These are phyloP conservation scores for Cyanocitta stelleri DNA, from an alignment of 2,113 vertebrate species.

Conservation along the genomic window DNA sequence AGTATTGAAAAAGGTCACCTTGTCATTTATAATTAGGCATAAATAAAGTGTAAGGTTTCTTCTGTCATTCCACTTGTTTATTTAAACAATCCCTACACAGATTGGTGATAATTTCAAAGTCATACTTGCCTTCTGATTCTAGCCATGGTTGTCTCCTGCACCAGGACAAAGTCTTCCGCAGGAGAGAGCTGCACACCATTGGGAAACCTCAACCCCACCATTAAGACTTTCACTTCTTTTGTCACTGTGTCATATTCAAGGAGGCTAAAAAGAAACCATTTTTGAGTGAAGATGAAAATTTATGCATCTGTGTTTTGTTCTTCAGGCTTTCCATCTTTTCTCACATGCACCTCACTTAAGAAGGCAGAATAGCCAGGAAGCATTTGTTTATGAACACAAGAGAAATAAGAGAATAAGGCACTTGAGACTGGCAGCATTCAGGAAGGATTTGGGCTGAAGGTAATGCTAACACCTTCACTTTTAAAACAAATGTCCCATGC, in stretches of 20 bases:
- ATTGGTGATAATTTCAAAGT: background rate
- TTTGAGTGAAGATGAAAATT: background rate
- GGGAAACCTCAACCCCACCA: slow-evolving; percentile 91
- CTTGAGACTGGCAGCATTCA: background rate
- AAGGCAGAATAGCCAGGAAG: background rate
- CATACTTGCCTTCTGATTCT: slow-evolving; percentile 84
- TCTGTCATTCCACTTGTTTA: background rate
- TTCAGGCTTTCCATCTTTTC: background rate
- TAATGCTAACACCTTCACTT: background rate
- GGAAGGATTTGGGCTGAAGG: background rate
- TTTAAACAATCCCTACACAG: background rate
- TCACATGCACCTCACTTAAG: background rate
- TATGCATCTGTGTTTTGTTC: background rate
- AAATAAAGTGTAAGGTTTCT: background rate
- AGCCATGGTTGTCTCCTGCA: slow-evolving; percentile 92
- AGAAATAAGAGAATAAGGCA: background rate
- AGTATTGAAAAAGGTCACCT: background rate
- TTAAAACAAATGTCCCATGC: background rate
- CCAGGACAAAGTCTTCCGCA: slow-evolving; percentile 91
- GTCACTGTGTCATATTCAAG: slow-evolving; percentile 86
- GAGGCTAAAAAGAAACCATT: slow-evolving; percentile 70
- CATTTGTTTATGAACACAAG: background rate
- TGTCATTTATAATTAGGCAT: background rate
- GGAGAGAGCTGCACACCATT: slow-evolving; percentile 93
- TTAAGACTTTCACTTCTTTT: slow-evolving; percentile 86